Percentiles rank a stretch among this genome's conserved stretches.
These are phyloP conservation scores for Mellivora capensis DNA, from an alignment of 2,113 vertebrate genomes.

Conservation along the genomic window DNA sequence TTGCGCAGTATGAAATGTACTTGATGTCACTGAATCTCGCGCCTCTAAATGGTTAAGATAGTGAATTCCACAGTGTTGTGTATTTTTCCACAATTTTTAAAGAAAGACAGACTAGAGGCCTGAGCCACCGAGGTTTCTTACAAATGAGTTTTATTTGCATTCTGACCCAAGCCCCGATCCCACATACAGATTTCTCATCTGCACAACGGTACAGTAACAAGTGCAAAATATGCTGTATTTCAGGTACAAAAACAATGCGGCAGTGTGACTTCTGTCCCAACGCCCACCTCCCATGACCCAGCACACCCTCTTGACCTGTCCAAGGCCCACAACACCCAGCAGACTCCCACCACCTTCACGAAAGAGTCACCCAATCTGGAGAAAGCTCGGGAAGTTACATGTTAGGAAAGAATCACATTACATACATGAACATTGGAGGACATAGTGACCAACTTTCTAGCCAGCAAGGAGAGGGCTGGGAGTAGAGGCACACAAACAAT, in stretches of 20 bases:
- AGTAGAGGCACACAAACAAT: not conserved
- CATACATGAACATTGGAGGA: not conserved
- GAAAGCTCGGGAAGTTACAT: not conserved
- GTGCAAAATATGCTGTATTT: conserved; percentile 84
- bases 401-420: conserved; percentile 5
- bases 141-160: conserved; percentile 85
- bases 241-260: conserved; percentile 79
- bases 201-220: conserved; percentile 80
- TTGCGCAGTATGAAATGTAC: accelerated
- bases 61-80: too few species aligned
- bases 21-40: not conserved
- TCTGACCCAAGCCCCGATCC: conserved; percentile 80
- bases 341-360: conserved; percentile 60
- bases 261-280: conserved; percentile 71
- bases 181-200: conserved; percentile 76
- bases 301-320: accelerated
- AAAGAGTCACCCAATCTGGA: conserved; percentile 62
- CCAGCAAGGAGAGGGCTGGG: not conserved
- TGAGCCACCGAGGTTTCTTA: conserved; percentile 68
- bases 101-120: not conserved
- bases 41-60: not conserved
- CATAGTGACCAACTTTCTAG: not conserved
- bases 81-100: not conserved
- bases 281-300: conserved; percentile 14
- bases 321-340: not conserved